A percentile compares a stretch with the other conserved stretches of the same genome.
Conservation (phyloP, 2,888 invertebrate genomes). For the Phania funesta region DNA sequence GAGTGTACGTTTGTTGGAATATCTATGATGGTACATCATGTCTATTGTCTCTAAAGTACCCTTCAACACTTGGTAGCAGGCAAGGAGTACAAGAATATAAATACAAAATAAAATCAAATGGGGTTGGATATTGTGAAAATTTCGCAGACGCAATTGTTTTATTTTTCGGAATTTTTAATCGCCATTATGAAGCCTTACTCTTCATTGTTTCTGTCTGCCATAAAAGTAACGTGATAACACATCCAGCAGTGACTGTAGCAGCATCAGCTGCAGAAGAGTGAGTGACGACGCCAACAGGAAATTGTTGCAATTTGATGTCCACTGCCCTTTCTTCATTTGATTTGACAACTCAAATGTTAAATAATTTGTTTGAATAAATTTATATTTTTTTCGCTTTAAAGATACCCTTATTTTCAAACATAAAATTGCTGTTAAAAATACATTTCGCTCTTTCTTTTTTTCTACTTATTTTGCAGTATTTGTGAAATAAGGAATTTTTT, state of each 20-base stretch:
- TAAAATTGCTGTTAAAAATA: conserved; percentile 20
- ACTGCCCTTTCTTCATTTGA: not conserved
- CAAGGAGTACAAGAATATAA: not conserved
- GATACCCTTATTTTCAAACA: conserved; percentile 34
- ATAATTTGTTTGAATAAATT: conserved; percentile 7
- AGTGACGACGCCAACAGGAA: conserved; percentile 41
- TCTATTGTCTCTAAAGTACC: conserved; percentile 14
- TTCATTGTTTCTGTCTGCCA: not conserved
- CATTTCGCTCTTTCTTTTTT: conserved; percentile 2
- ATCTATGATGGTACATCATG: not conserved
- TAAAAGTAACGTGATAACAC: conserved; percentile 7
- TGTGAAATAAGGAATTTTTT: conserved; percentile 26
- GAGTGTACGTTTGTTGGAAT: not conserved
- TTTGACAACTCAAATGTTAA: conserved; percentile 7
- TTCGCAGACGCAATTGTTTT: conserved; percentile 28
- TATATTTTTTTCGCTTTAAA: not conserved
- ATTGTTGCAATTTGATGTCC: conserved; percentile 53
- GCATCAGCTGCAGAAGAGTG: conserved; percentile 9
- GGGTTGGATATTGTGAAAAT: conserved; percentile 25
- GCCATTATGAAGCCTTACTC: conserved; percentile 23
- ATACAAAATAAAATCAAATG: not conserved
- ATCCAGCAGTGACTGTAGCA: not conserved
- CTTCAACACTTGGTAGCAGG: conserved; percentile 15
- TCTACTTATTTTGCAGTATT: conserved; percentile 33
- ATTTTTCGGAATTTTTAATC: conserved; percentile 55